phyloP scores from a whole-genome alignment of 2,113 vertebrate species.

The Takifugu flavidus region DNA sequence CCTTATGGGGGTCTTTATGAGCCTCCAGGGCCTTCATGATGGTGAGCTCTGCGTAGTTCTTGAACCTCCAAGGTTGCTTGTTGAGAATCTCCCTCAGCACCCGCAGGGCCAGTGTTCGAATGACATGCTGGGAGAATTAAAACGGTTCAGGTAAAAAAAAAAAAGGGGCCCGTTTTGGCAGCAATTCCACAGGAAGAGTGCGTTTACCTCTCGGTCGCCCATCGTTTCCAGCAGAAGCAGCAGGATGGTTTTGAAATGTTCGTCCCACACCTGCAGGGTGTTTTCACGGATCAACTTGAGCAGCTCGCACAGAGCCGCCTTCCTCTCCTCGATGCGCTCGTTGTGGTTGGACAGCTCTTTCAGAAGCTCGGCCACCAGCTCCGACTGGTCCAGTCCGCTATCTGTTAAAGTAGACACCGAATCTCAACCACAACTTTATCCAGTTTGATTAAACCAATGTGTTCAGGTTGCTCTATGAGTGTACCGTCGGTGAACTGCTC shows the following conservation, averaged over 20 bases:
- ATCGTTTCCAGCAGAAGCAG: conserved; percentile 92
- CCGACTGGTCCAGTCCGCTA: conserved; percentile 86
- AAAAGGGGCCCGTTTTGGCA: neutral
- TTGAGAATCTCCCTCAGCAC: conserved; percentile 91
- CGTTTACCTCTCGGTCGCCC: conserved; percentile 88
- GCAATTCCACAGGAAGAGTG: neutral
- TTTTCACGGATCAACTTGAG: conserved; percentile 91
- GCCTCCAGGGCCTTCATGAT: conserved; percentile 96
- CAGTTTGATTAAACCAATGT: neutral
- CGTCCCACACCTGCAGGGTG: conserved; percentile 90
- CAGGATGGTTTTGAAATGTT: conserved; percentile 96
- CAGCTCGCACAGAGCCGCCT: conserved; percentile 86
- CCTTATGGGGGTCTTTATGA: conserved; percentile 94
- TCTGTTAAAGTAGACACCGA: conserved; percentile 67
- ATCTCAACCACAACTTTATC: neutral
- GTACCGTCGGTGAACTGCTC: conserved; percentile 60
- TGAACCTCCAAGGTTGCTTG: conserved; percentile 93
- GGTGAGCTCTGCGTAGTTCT: conserved; percentile 95
- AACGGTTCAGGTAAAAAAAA: neutral
- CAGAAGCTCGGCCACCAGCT: conserved; percentile 89
- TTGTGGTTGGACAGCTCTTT: conserved; percentile 95
- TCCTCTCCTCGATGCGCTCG: conserved; percentile 91
- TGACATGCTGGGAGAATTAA: conserved; percentile 78
- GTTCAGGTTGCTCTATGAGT: neutral
- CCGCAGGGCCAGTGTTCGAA: conserved; percentile 88